phyloP scores from a whole-genome alignment of 2,888 invertebrate genomes.

The Eulithis testata region DNA sequence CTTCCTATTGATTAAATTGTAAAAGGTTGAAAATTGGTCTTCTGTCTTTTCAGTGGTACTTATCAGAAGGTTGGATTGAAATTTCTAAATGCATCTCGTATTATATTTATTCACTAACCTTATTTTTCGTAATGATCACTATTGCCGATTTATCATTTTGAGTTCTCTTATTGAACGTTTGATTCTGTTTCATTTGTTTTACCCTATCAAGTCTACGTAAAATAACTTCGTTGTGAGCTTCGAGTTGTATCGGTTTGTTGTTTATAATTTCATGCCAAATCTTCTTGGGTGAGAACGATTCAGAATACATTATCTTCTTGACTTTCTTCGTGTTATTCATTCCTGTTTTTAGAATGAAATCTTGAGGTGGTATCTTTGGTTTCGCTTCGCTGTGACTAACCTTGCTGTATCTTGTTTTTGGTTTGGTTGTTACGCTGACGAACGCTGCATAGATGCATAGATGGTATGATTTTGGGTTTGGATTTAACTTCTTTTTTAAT shows the following conservation, averaged over 20 bases:
- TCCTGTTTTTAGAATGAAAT: background rate
- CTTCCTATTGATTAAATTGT: too few relatives aligned
- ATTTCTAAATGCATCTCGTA: too few relatives aligned
- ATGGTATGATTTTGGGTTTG: background rate
- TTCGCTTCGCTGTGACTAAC: slow-evolving; percentile 17
- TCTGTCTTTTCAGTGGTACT: too few relatives aligned
- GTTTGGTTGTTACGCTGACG: slow-evolving; percentile 11
- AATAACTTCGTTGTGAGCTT: slow-evolving; percentile 29
- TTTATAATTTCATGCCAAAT: slow-evolving; percentile 51
- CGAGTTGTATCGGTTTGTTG: slow-evolving; percentile 47
- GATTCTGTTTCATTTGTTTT: slow-evolving; percentile 8
- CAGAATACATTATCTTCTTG: slow-evolving; percentile 44
- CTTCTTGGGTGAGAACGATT: slow-evolving; percentile 46
- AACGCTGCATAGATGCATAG: slow-evolving; percentile 16
- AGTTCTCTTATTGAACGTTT: slow-evolving; percentile 15
- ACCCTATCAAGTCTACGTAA: slow-evolving; percentile 3
- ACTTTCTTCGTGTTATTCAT: slow-evolving; percentile 27
- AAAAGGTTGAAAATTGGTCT: too few relatives aligned
- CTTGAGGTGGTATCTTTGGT: background rate
- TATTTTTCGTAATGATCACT: slow-evolving; percentile 34
- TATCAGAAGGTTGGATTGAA: too few relatives aligned
- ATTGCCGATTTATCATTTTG: slow-evolving; percentile 31
- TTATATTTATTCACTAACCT: slow-evolving; percentile 23
- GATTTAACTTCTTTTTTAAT: background rate
- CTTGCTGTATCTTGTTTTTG: slow-evolving; percentile 35